These are phyloP conservation scores for Chromis chromis DNA, from an alignment of 2,797 vertebrate species.

Conservation along the genomic window DNA sequence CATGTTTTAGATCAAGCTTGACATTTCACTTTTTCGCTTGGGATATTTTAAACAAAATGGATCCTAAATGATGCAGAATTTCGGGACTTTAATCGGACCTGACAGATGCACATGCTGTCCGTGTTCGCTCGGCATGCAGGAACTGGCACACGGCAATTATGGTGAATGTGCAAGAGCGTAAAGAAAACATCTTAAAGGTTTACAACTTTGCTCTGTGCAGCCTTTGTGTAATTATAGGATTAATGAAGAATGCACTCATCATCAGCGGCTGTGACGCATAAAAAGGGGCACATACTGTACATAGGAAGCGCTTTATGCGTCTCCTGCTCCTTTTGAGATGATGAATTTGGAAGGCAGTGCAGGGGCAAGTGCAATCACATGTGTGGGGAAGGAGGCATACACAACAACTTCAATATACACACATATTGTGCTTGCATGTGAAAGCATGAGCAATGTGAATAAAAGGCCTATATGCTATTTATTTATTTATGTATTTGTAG, in stretches of 20 bases:
- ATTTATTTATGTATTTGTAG: not conserved
- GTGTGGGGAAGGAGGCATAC: constrained; percentile 58
- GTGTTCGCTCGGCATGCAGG: constrained; percentile 45
- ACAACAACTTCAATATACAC: constrained; percentile 23
- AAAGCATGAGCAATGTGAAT: constrained; percentile 7
- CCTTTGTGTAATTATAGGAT: constrained; percentile 73
- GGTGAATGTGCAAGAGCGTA: constrained; percentile 30
- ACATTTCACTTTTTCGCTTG: constrained; percentile 61
- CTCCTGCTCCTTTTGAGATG: constrained; percentile 74
- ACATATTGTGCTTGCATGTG: constrained; percentile 1
- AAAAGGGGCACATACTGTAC: constrained; percentile 60
- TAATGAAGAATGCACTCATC: constrained; percentile 64
- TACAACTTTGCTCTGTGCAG: constrained; percentile 81
- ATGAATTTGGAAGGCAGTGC: constrained; percentile 64
- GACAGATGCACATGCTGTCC: constrained; percentile 66
- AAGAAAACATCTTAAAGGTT: constrained; percentile 55
- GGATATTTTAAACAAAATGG: constrained; percentile 60
- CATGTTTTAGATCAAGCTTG: constrained; percentile 66
- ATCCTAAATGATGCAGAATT: constrained; percentile 60
- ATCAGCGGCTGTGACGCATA: constrained; percentile 80
- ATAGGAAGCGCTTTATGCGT: constrained; percentile 70
- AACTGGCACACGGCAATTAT: constrained; percentile 64
- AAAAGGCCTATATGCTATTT: not conserved
- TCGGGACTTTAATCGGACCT: constrained; percentile 48
- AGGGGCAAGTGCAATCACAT: constrained; percentile 81